Evolutionary conservation across 2,113 vertebrate genomes (phyloP), one percentile per base, ranked within the genome.

Genomic region (Xyrauchen texanus): DNA sequence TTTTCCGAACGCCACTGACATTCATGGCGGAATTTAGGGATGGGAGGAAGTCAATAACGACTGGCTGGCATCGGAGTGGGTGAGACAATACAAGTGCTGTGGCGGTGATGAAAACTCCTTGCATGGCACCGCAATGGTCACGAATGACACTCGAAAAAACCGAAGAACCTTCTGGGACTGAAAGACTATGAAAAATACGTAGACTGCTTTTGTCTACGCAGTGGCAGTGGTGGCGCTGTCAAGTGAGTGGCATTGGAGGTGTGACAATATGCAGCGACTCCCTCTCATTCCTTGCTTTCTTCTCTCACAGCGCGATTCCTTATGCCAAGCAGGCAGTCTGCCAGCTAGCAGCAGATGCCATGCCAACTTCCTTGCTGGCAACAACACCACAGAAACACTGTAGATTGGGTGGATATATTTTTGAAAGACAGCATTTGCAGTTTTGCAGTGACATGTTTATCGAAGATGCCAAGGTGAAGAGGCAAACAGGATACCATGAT

Each of bases 401-500:
- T 85, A 83, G 79, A 86, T 15, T 13, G 3, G 44, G 60, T 55
- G 46, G 61, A 77, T 81, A 77, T 74, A 58, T 67, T 67, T 79
- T 64, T 65, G 9, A 67, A 68, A 76, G 70, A 81, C 82, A 80
- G 82, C 71, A 64, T 81, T 84, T 34, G 21, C 74, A 84, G 88
- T 86, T 78, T 77, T 61, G 51, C 68, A 2, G 71, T 76, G 53
- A 83, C 81, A 64, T 58, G 49, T 8, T 71, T 77, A 45, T 11
- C 68, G 79, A 87, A 77, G 77, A 86, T 79, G 81, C 68, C 85
- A 72, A 81, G 67, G 86, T 34, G 91, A 89, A 89, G 90, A 88
- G 93, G 91, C 88, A 89, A 85, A 92, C 87, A 78, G 87, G 58
- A 87, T 93, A 92, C 94, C 94, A 93, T 90, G 76, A 61, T 86